Conservation (phyloP, 1,140 invertebrate genomes). For the Diachasma alloeum region DNA sequence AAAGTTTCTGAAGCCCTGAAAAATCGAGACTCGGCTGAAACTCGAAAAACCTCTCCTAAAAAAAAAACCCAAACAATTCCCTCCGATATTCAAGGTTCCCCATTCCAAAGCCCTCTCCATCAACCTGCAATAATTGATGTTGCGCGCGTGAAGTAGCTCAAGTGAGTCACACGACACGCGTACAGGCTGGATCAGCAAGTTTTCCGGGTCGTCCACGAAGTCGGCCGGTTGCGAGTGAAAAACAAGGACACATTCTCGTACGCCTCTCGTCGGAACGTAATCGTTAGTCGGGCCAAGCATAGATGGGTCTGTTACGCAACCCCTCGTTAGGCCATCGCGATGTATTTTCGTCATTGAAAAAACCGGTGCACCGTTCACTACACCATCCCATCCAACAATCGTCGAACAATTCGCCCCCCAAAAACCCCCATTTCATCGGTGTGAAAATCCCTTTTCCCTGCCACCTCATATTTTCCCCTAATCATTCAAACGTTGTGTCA, state of each 20-base stretch:
- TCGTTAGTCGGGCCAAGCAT: background rate
- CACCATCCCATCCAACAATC: background rate
- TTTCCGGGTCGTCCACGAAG: slow-evolving; percentile 24
- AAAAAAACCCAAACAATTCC: too few species aligned
- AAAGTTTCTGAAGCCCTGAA: too few species aligned
- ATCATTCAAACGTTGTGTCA: too few species aligned
- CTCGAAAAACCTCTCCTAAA: too few species aligned
- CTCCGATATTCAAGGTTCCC: too few species aligned
- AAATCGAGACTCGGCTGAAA: too few species aligned
- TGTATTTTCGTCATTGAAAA: slow-evolving; percentile 27
- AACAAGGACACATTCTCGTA: slow-evolving; percentile 31
- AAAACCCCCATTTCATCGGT: too few species aligned
- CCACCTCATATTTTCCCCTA: too few species aligned
- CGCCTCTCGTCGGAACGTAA: slow-evolving; percentile 7
- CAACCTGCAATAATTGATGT: background rate
- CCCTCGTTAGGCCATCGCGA: slow-evolving; percentile 18
- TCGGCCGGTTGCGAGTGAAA: slow-evolving; percentile 16
- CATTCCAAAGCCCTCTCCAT: too few species aligned
- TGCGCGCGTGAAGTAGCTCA: background rate
- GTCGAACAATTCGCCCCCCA: background rate
- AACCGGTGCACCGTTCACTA: slow-evolving; percentile 4
- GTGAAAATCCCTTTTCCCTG: too few species aligned
- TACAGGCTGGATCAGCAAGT: background rate
- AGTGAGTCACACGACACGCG: background rate
- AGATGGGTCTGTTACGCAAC: slow-evolving; percentile 1